These are phyloP conservation scores for Drosophila pallidifrons DNA, from an alignment of 1,140 invertebrate species.

Conservation along the genomic window DNA sequence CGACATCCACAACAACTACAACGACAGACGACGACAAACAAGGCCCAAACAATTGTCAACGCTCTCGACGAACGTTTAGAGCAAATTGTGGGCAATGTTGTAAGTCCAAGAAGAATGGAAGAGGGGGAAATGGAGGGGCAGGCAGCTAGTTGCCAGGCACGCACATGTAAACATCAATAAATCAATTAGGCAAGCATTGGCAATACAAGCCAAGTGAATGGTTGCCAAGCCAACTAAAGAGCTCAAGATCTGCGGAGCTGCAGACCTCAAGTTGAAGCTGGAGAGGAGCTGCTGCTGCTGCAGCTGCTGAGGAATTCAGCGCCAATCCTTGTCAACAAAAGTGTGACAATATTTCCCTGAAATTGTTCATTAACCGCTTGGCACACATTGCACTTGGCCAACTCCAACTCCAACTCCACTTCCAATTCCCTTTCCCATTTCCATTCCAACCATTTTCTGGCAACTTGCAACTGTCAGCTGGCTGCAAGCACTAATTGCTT, in stretches of 20 bases:
- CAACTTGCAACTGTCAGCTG: constrained; percentile 49
- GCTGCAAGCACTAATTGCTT: constrained; percentile 65
- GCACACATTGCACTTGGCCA: constrained; percentile 77
- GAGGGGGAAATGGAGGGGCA: not conserved
- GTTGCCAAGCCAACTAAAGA: constrained; percentile 15
- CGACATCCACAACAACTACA: constrained; percentile 40
- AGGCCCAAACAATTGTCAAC: constrained; percentile 82
- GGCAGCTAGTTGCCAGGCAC: constrained; percentile 52
- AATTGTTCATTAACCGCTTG: constrained; percentile 83
- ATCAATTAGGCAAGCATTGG: constrained; percentile 82
- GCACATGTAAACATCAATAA: constrained; percentile 83
- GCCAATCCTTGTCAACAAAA: constrained; percentile 73
- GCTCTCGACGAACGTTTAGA: constrained; percentile 78
- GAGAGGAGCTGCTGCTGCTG: constrained; percentile 29
- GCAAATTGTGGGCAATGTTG: constrained; percentile 80
- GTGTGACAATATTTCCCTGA: constrained; percentile 83
- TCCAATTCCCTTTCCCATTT: not conserved
- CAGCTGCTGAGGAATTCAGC: constrained; percentile 68
- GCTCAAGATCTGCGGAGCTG: not conserved
- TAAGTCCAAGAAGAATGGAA: constrained; percentile 46
- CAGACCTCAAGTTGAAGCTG: not conserved
- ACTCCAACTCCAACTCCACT: constrained; percentile 7
- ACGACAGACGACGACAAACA: constrained; percentile 69
- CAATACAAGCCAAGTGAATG: constrained; percentile 69
- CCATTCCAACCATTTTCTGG: constrained; percentile 52